Base-by-base conservation (phyloP, 2,113 vertebrate genomes). In the Calyptommatus sinebrachiatus region DNA sequence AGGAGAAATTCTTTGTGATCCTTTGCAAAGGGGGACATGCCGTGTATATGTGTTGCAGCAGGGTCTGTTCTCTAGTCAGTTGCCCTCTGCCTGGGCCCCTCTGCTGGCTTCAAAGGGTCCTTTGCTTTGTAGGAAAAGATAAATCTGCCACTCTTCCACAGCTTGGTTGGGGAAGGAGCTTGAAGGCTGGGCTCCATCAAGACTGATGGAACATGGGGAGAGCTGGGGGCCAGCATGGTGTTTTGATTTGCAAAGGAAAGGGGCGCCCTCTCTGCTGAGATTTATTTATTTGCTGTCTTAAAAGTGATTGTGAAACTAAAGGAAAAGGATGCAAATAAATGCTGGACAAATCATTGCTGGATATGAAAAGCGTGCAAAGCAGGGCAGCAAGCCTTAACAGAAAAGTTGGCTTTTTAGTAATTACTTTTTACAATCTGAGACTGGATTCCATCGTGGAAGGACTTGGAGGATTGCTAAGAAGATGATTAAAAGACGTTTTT, bases 161-260 rank as follows among this genome's bases (percentile, higher is more conserved):
- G 79, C 66, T 22, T 71, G 61, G 50, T 66, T 16, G 53, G n/a
- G 50, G 46, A 73, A 50, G 66, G 67, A 11, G 20, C 2, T 72
- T 84, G 88, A 87, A 79, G 83, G 81, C 62, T 83, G 74, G 61
- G 74, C 74, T 76, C 80, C 46, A 66, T 82, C 74, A 77, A 71
- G 68, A 66, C 61, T 77, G 80, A 63, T 68, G 71, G 41, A 45
- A 61, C 29, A 1, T 20, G 46, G 26, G 50, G 20, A 20, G 18
- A 31, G 18, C 8, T 5, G 22, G 76, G 35, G n/a, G 24, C 14
- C 4, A 60, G 75, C 48, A 29, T 26, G 24, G n/a, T 61, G 48
- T 67, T 75, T 75, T 48, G 46, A 69, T 75, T 69, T 75, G 65
- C 50, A 22, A 28, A 24, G 12, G 35, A 41, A 76, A 76, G 21